Base-by-base conservation (phyloP, 1,140 invertebrate genomes). In the Anastrepha ludens region DNA sequence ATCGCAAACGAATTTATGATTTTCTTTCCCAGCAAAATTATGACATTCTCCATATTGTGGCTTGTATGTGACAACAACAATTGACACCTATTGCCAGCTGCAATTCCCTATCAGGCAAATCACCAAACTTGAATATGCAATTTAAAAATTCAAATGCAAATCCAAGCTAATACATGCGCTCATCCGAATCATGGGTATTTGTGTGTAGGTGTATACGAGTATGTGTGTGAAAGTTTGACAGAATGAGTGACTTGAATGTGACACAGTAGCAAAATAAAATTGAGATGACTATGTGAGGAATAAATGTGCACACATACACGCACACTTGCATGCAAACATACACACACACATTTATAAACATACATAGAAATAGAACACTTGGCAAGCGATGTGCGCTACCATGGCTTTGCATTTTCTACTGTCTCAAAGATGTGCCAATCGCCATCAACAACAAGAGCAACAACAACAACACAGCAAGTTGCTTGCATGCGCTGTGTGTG, bases 161-260 rank as follows among this genome's bases (percentile, higher is more conserved):
- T 29, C 2, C 64, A 29, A 65, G 64, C 29, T 29, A 65, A 67
- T 67, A 20, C 65, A 41, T 20, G 13, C 65, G 2, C 29, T 0
- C 29, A 29, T 29, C 29, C 29, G 29, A 29, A 29, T 29, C 29
- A 29, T 29, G 29, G 1, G 29, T 65, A 65, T 29, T 9, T 39
- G 0, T 29, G 20, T 67, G 2, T 20, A 1, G 29, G 6, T 67
- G 29, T 41, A 9, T 41, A 29, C 13, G 29, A 1, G 29, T 41
- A 29, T 41, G 65, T 67, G 9, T 67, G 29, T 39, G 64, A 44
- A 74, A 20, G 17, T 17, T 74, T 74, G 70, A 67, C 70, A 47
- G 70, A 74, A 74, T 74, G 44, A 74, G 39, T 74, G 70, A 67
- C 70, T 44, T 47, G 70, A 74, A 6, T 50, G 39, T 74, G 44